Evolutionary conservation across 2,888 invertebrate species (phyloP).

Genomic region (Deilephila elpenor): DNA sequence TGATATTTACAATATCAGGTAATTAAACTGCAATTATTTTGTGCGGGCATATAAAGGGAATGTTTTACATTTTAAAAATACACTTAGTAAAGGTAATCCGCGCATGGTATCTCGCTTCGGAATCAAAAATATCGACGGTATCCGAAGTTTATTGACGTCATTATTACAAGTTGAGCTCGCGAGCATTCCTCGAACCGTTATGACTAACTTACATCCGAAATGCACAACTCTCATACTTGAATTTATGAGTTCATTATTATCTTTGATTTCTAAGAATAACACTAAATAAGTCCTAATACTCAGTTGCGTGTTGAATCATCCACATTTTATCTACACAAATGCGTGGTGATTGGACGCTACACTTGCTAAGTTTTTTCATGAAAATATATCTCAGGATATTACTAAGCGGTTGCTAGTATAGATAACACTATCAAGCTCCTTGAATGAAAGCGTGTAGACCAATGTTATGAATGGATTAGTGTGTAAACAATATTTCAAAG

Average conservation of each 20-base stretch:
- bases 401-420: background rate
- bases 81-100: background rate
- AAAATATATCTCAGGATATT: background rate
- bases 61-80: background rate
- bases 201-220: slow-evolving; percentile 57
- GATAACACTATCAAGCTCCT: background rate
- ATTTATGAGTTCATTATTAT: slow-evolving; percentile 57
- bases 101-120: background rate
- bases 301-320: slow-evolving; percentile 47
- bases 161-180: slow-evolving; percentile 27
- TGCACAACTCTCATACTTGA: slow-evolving; percentile 44
- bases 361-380: background rate
- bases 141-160: slow-evolving; percentile 27
- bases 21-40: too few species aligned
- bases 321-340: slow-evolving; percentile 38
- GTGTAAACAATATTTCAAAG: background rate
- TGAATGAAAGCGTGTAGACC: background rate
- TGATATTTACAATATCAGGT: too few species aligned
- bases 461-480: background rate
- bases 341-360: slow-evolving; percentile 3
- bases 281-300: slow-evolving; percentile 39
- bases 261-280: slow-evolving; percentile 60
- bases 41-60: background rate
- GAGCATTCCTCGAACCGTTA: slow-evolving; percentile 48
- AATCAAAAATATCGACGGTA: slow-evolving; percentile 17